phyloP scores from a whole-genome alignment of 37 sponge, comb jelly and placozoan genomes.

The Amphimedon queenslandica region DNA sequence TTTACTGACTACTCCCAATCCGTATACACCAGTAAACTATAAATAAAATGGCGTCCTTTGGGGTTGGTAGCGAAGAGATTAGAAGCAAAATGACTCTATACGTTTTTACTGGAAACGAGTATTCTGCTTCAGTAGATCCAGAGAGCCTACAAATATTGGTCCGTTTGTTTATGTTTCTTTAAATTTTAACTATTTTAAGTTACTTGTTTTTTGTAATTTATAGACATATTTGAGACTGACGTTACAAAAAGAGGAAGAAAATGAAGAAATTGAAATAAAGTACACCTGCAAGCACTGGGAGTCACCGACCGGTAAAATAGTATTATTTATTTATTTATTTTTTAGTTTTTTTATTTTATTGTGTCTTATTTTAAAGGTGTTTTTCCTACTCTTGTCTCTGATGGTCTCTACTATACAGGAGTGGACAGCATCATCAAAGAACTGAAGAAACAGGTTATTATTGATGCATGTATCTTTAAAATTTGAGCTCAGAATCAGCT shows the following conservation, averaged over 20 bases:
- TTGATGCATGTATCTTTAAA: not conserved
- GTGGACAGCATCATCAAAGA: constrained; percentile 24
- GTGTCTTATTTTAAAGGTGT: not conserved
- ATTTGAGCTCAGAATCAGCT: too few relatives aligned
- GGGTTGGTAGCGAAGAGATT: too few relatives aligned
- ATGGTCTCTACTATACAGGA: not conserved
- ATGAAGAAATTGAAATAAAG: not conserved
- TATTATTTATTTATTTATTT: not conserved
- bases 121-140: constrained; percentile 48
- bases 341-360: not conserved
- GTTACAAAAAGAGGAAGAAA: too few relatives aligned
- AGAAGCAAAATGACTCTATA: not conserved
- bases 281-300: constrained; percentile 25
- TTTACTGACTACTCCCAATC: too few relatives aligned
- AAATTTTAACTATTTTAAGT: not conserved
- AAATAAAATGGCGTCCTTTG: too few relatives aligned
- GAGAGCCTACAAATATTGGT: constrained; percentile 64
- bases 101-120: constrained; percentile 59
- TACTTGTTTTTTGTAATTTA: not conserved
- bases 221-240: not conserved
- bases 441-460: constrained; percentile 34
- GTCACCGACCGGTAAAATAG: constrained; percentile 10
- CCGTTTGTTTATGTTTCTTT: too few relatives aligned
- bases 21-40: too few relatives aligned
- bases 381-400: not conserved